These are phyloP conservation scores for Aleiodes testaceus DNA, from an alignment of 2,888 invertebrate genomes.

Conservation along the genomic window DNA sequence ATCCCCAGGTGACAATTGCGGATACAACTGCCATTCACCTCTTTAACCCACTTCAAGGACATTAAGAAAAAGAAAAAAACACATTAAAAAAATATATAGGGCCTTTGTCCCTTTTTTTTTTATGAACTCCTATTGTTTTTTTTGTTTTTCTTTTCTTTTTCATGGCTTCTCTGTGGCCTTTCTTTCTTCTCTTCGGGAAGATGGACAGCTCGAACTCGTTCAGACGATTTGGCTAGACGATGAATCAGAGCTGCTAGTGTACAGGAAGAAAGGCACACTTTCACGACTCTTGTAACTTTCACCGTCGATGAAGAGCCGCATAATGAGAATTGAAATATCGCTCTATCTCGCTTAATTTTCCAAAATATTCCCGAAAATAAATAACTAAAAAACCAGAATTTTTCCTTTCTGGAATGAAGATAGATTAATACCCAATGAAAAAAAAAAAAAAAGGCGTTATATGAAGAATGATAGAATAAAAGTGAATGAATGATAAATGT, in stretches of 20 bases:
- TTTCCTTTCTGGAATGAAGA: no score
- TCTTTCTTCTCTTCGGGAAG: constrained; percentile 2
- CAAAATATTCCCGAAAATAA: no score
- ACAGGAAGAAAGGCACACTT: constrained; percentile 70
- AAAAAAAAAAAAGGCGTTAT: no score
- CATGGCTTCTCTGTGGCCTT: neutral
- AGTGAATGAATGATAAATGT: neutral
- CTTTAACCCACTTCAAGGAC: constrained; percentile 37
- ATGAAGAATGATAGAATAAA: neutral
- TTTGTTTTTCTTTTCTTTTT: neutral
- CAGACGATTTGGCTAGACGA: constrained; percentile 57
- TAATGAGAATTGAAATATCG: constrained; percentile 61
- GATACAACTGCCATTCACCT: constrained; percentile 24
- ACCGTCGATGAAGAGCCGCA: constrained; percentile 68
- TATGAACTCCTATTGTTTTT: neutral
- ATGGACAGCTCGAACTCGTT: constrained; percentile 41
- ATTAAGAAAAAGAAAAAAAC: no score
- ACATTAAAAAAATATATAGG: neutral
- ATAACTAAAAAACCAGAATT: no score
- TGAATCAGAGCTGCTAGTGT: constrained; percentile 63
- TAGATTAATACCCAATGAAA: neutral
- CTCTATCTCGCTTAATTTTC: no score
- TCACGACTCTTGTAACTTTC: constrained; percentile 70
- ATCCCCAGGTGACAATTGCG: constrained; percentile 35
- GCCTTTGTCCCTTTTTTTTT: neutral